Evolutionary conservation across 2,113 vertebrate genomes (phyloP), one percentile per base, ranked within the genome.

Genomic region (Hippocampus comes): DNA sequence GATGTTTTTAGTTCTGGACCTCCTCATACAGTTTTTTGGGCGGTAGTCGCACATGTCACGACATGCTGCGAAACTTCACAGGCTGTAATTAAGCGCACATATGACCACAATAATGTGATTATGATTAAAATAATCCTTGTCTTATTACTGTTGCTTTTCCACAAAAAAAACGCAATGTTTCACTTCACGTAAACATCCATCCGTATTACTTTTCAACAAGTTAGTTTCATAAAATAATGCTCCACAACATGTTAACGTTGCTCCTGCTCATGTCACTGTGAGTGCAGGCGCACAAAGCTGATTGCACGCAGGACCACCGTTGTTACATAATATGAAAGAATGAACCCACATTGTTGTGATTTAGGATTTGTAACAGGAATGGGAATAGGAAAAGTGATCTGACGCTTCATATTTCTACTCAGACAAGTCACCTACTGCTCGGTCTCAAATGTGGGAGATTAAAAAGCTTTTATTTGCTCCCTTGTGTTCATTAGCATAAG

Each of bases 381-480:
- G 20, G 53, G 21, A 55, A 61, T 15, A 74, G 68, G 30, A 59
- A 71, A 68, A 65, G 23, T 41, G 20, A 79, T 49, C 65, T n/a
- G 0, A 57, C 27, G 61, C n/a, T 34, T 25, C 55, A 4, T 53
- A 38, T 72, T 61, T 53, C 77, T 55, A 53, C 56, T 73, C 57
- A 70, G 68, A 81, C 59, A 74, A 23, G 72, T 80, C 67, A 85
- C 76, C 78, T 77, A 49, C 71, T 75, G 75, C 82, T 75, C 20
- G 2, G 72, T 77, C 85, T 87, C 71, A 86, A 84, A 82, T 69
- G 61, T 66, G 9, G 56, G 49, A 79, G 85, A 84, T 76, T 64
- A 79, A 84, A 86, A 66, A 79, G 72, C 78, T 83, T 82, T 73
- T 74, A 81, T 86, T 78, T 63, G 72, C 77, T 73, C 72, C 64